Percentiles rank a stretch among this genome's conserved stretches.
Conservation (phyloP, 2,113 vertebrate species). For the Boleophthalmus pectinirostris region DNA sequence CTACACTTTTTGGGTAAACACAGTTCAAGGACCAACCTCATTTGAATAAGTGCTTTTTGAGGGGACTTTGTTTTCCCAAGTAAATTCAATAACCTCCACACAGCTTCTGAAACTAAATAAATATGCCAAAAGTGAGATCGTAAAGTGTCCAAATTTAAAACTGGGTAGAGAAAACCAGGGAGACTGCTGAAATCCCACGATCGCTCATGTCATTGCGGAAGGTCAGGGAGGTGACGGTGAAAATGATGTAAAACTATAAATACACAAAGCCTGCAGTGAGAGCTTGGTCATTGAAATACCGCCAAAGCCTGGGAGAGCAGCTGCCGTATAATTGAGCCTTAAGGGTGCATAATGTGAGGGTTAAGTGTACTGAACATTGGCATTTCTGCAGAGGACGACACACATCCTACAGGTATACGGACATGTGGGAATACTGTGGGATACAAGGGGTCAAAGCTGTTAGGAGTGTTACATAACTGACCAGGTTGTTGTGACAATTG, state of each 20-base stretch:
- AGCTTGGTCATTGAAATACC: conserved; percentile 52
- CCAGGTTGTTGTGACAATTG: neutral
- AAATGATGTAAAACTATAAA: conserved; percentile 70
- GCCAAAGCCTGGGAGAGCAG: conserved; percentile 55
- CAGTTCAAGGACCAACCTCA: neutral
- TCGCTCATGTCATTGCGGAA: conserved; percentile 41
- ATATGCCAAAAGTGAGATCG: neutral
- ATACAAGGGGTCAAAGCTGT: neutral
- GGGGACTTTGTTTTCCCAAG: neutral
- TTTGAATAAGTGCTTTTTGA: conserved; percentile 7
- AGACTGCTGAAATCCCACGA: conserved; percentile 52
- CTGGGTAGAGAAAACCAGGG: conserved; percentile 34
- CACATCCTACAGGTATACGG: neutral
- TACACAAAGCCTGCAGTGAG: conserved; percentile 58
- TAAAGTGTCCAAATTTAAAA: conserved; percentile 25
- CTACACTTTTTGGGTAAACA: neutral
- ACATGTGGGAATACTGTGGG: conserved; percentile 2
- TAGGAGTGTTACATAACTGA: neutral
- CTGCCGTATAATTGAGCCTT: conserved; percentile 70
- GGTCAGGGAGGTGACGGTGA: conserved; percentile 52
- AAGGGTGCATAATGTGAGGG: conserved; percentile 51
- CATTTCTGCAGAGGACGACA: conserved; percentile 44
- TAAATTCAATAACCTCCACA: neutral
- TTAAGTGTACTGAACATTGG: conserved; percentile 39
- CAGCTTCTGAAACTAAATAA: conserved; percentile 2